A percentile compares a stretch with the other conserved stretches of the same genome.
These are phyloP conservation scores for Podarcis lilfordi DNA, from an alignment of 2,797 vertebrate genomes.

Conservation along the genomic window DNA sequence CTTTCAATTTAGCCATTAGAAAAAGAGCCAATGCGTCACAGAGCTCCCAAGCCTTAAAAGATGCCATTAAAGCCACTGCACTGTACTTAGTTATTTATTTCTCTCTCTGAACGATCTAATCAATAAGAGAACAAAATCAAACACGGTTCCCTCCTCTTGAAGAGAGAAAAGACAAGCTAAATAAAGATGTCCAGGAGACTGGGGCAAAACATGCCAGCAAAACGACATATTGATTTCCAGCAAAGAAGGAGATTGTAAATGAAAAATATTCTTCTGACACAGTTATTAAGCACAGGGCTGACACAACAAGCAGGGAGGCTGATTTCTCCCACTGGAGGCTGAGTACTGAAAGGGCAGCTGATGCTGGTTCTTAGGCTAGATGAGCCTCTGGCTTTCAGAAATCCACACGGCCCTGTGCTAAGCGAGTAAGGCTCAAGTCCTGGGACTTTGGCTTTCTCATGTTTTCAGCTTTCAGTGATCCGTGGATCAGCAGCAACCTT, in stretches of 20 bases:
- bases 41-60: constrained; percentile 70
- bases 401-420: constrained; percentile 35
- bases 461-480: neutral
- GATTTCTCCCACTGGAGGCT: constrained; percentile 56
- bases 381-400: constrained; percentile 57
- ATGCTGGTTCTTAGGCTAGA: constrained; percentile 54
- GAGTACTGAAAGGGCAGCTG: constrained; percentile 55
- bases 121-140: constrained; percentile 77
- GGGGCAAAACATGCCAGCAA: constrained; percentile 57
- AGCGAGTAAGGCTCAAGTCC: constrained; percentile 8
- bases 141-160: constrained; percentile 62
- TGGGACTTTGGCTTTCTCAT: neutral
- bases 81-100: constrained; percentile 77
- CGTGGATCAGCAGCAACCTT: neutral
- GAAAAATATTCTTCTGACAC: constrained; percentile 78
- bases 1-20: constrained; percentile 59
- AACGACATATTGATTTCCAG: constrained; percentile 78
- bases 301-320: constrained; percentile 53
- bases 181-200: constrained; percentile 74
- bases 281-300: constrained; percentile 70
- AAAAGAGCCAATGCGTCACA: constrained; percentile 34
- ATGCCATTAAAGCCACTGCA: constrained; percentile 71
- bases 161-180: constrained; percentile 74
- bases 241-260: constrained; percentile 75
- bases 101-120: constrained; percentile 72